phyloP scores from a whole-genome alignment of 2,113 vertebrate genomes.

The Zosterops lateralis region DNA sequence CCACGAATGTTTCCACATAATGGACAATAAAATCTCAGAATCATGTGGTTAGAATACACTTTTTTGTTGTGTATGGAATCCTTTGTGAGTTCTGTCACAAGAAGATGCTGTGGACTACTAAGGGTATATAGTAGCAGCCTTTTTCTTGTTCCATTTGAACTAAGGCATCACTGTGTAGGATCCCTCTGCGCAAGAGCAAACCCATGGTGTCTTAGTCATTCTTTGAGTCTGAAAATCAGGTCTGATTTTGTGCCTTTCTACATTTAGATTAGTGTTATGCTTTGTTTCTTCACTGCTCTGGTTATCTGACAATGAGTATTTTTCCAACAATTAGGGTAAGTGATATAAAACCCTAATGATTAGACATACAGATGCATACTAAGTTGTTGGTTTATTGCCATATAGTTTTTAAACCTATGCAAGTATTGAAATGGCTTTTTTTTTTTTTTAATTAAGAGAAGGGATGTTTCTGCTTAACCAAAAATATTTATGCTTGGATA shows the following conservation, averaged over 20 bases:
- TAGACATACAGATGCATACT: neutral
- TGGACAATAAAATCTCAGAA: neutral
- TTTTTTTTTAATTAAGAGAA: neutral
- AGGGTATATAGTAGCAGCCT: neutral
- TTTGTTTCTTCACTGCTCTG: neutral
- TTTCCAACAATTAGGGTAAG: neutral
- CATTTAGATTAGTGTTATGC: neutral
- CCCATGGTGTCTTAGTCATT: neutral
- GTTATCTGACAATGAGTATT: neutral
- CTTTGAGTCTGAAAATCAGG: neutral
- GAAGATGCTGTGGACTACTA: neutral
- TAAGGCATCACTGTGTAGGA: too few relatives aligned
- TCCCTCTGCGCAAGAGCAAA: neutral
- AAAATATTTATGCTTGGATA: neutral
- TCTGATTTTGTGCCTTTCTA: neutral
- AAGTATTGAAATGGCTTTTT: neutral
- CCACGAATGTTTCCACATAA: neutral
- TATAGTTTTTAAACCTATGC: neutral
- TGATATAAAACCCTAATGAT: neutral
- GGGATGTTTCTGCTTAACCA: neutral
- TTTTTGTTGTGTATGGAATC: neutral
- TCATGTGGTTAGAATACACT: neutral
- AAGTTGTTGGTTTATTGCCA: neutral
- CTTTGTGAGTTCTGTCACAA: neutral
- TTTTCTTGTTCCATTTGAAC: neutral